Conservation (phyloP, 2,888 invertebrate species). For the Pseudolycoriella hygida region DNA sequence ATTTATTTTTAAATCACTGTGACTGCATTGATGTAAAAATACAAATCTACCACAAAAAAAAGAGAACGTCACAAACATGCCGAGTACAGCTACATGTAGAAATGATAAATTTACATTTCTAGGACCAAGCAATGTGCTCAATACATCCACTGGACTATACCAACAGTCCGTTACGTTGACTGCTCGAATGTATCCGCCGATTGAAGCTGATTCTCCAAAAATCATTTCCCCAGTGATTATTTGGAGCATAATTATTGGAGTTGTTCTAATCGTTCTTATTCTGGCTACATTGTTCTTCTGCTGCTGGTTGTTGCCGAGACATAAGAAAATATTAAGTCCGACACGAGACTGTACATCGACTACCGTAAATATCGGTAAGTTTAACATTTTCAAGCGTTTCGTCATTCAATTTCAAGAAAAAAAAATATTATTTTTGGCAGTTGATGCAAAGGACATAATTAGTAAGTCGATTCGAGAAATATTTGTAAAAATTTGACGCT, state of each 20-base stretch:
- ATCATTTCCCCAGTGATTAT: constrained; percentile 12
- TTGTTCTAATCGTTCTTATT: constrained; percentile 9
- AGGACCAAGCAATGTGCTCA: constrained; percentile 13
- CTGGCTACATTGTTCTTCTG: constrained; percentile 12
- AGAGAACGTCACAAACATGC: too few relatives aligned
- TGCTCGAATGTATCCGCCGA: constrained; percentile 22
- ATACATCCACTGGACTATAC: constrained; percentile 16
- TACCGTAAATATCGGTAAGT: not conserved
- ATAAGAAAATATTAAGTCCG: constrained; percentile 12
- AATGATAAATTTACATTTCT: too few relatives aligned
- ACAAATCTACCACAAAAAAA: too few relatives aligned
- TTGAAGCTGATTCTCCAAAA: constrained; percentile 13
- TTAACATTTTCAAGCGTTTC: too few relatives aligned
- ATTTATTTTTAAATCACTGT: too few relatives aligned
- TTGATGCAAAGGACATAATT: too few relatives aligned
- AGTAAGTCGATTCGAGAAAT: too few relatives aligned
- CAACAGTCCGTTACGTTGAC: constrained; percentile 24
- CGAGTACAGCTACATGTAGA: too few relatives aligned
- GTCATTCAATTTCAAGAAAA: too few relatives aligned
- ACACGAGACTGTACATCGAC: constrained; percentile 10
- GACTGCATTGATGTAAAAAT: too few relatives aligned
- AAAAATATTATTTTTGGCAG: not conserved
- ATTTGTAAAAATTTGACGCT: too few relatives aligned
- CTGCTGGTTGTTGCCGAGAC: constrained; percentile 13
- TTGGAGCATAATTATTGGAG: constrained; percentile 12